These are phyloP conservation scores for Agrochola lychnidis DNA, from an alignment of 2,888 invertebrate species.

Conservation along the genomic window DNA sequence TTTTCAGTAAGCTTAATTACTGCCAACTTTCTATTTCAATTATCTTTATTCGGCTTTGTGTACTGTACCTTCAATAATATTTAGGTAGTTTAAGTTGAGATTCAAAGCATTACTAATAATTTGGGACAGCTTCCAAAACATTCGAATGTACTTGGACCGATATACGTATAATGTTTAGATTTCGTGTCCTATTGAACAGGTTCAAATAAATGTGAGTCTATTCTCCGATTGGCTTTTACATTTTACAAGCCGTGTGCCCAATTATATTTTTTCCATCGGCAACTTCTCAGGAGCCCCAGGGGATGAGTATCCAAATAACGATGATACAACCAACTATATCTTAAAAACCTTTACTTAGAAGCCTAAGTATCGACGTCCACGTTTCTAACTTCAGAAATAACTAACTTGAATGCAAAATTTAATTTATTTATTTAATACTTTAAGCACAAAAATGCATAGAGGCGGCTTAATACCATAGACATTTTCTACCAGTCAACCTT, in stretches of 20 bases:
- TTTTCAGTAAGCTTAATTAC: neutral
- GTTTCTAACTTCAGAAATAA: neutral
- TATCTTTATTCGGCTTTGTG: neutral
- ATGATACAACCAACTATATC: neutral
- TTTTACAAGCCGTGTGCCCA: neutral
- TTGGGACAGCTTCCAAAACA: neutral
- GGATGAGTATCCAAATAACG: neutral
- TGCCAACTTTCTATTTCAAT: neutral
- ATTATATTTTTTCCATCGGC: no score
- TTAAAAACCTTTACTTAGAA: neutral
- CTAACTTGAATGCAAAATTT: neutral
- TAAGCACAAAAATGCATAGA: no score
- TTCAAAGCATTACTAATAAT: no score
- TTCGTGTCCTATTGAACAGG: neutral
- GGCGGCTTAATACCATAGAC: no score
- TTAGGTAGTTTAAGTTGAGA: no score
- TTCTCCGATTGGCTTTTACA: neutral
- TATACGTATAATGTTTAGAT: neutral
- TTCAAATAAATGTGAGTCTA: neutral
- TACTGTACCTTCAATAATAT: neutral
- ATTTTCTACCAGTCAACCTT: no score
- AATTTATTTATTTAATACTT: neutral
- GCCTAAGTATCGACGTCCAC: neutral
- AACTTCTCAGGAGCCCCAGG: neutral
- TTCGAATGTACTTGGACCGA: neutral